Percentiles rank a stretch among this genome's conserved stretches.
Evolutionary conservation across 1,140 invertebrate species (phyloP).

Genomic region (Ectropis grisescens): DNA sequence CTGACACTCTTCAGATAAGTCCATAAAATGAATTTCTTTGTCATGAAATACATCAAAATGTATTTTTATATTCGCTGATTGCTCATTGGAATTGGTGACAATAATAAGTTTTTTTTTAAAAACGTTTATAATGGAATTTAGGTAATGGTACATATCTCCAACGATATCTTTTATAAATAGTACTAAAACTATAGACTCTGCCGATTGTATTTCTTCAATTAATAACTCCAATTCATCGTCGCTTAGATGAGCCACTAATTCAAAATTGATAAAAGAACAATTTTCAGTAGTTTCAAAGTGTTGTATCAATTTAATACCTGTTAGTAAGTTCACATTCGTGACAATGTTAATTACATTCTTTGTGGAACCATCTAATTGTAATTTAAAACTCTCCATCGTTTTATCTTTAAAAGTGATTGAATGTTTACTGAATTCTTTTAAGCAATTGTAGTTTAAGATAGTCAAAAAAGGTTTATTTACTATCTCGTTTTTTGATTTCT

Average conservation of each 20-base stretch:
- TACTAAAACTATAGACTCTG: no score
- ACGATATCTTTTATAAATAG: no score
- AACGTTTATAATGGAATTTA: no score
- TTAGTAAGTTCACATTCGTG: neutral
- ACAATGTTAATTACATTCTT: neutral
- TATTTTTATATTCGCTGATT: no score
- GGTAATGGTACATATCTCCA: no score
- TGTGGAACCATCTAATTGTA: no score
- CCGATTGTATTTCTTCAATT: no score
- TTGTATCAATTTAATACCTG: slow-evolving; percentile 2
- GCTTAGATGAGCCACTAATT: neutral
- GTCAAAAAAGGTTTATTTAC: neutral
- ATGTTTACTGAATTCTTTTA: slow-evolving; percentile 1
- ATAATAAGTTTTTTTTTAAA: neutral
- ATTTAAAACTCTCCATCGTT: neutral
- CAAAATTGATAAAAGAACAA: slow-evolving; percentile 1
- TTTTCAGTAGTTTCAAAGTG: neutral
- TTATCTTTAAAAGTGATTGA: neutral
- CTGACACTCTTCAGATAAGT: neutral
- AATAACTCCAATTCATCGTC: no score
- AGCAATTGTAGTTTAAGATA: slow-evolving; percentile 3
- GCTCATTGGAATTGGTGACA: no score
- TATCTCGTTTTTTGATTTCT: neutral
- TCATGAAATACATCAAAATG: no score
- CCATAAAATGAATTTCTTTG: no score